Conservation (phyloP, 2,113 vertebrate genomes). For the Mustelus asterias region DNA sequence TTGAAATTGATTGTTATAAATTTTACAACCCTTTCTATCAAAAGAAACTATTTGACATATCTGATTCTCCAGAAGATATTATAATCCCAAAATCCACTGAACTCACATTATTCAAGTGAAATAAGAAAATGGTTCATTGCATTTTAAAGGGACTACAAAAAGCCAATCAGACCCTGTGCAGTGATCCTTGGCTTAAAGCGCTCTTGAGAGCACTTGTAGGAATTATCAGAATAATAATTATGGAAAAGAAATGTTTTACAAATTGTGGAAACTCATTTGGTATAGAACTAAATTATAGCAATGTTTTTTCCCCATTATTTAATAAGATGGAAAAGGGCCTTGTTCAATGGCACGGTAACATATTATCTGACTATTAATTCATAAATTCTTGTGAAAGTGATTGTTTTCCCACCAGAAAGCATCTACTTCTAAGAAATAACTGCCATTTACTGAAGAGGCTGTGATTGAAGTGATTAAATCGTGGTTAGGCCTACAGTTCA, state of each 20-base stretch:
- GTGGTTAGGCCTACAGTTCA: constrained; percentile 40
- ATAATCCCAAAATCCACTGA: constrained; percentile 80
- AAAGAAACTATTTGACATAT: constrained; percentile 79
- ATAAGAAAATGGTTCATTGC: constrained; percentile 77
- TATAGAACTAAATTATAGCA: constrained; percentile 58
- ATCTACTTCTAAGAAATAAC: constrained; percentile 41
- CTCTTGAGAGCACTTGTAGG: constrained; percentile 75
- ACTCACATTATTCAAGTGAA: constrained; percentile 79
- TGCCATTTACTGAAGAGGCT: constrained; percentile 40
- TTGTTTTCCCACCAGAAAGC: constrained; percentile 41
- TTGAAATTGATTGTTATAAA: constrained; percentile 73
- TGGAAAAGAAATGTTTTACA: constrained; percentile 66
- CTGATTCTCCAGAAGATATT: constrained; percentile 78
- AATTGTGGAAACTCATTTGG: constrained; percentile 71
- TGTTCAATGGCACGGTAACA: background rate
- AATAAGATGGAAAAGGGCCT: constrained; percentile 54
- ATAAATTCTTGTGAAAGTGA: constrained; percentile 44
- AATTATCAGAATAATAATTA: constrained; percentile 69
- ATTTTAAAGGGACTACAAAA: constrained; percentile 76
- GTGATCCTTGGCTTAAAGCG: constrained; percentile 74
- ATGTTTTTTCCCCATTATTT: constrained; percentile 59
- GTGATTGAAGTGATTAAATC: constrained; percentile 49
- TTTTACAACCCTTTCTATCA: constrained; percentile 77
- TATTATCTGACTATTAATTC: constrained; percentile 45
- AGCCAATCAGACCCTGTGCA: constrained; percentile 69